Conservation (phyloP, 2,888 invertebrate species). For the Diploptera punctata region DNA sequence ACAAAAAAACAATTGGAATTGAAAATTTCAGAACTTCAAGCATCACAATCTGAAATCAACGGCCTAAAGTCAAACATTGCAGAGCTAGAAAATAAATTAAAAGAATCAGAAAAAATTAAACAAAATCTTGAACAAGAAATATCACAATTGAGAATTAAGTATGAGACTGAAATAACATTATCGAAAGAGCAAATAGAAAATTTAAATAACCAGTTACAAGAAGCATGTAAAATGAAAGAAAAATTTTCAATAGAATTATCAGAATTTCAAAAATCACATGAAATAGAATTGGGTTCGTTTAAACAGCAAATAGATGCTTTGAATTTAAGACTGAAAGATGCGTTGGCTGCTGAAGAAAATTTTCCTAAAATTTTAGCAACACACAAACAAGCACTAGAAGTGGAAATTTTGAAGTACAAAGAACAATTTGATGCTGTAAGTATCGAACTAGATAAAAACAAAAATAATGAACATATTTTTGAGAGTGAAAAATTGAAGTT, state of each 20-base stretch:
- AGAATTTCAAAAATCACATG: slow-evolving; percentile 11
- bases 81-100: background rate
- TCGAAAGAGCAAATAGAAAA: background rate
- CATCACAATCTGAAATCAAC: background rate
- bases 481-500: background rate
- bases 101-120: background rate
- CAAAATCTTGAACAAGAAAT: background rate
- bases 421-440: background rate
- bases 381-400: background rate
- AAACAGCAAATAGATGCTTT: background rate
- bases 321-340: background rate
- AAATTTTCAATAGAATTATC: no score
- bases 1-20: background rate
- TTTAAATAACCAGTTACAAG: background rate
- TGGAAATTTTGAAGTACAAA: background rate
- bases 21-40: background rate
- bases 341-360: background rate
- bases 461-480: background rate
- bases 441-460: background rate
- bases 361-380: slow-evolving; percentile 2
- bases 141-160: background rate
- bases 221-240: background rate
- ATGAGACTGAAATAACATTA: background rate
- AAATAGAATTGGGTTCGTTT: background rate
- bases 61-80: background rate